These are phyloP conservation scores for Psittacula derbiana DNA, from an alignment of 2,797 vertebrate genomes.

Conservation along the genomic window DNA sequence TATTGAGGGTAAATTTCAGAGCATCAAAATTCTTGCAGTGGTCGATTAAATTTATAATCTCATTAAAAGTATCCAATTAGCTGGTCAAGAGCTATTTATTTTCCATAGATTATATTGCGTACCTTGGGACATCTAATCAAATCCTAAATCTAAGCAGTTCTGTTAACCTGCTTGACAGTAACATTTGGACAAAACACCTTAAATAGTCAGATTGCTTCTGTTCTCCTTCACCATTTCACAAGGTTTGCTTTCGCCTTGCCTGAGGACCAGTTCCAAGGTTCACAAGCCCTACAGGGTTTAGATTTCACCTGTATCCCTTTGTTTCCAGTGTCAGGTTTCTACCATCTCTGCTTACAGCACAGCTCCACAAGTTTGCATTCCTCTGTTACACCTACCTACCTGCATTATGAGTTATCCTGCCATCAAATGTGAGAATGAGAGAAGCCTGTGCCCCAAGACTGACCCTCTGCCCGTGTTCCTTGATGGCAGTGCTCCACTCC, in stretches of 20 bases:
- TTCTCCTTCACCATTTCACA: accelerated
- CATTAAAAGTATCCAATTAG: background rate
- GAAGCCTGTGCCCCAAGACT: background rate
- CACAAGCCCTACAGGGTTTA: background rate
- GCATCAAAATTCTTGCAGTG: background rate
- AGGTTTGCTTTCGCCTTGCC: background rate
- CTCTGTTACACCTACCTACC: background rate
- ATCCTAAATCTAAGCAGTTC: background rate
- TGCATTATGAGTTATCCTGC: background rate
- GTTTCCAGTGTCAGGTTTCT: background rate
- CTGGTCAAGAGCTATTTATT: background rate
- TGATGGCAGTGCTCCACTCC: background rate
- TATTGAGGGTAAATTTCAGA: background rate
- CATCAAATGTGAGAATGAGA: background rate
- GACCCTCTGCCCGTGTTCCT: background rate
- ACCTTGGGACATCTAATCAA: background rate
- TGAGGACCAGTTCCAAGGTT: background rate
- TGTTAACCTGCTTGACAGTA: background rate
- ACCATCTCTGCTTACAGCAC: accelerated
- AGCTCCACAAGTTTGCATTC: background rate
- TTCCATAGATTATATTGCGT: background rate
- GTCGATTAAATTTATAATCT: background rate
- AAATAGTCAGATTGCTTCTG: background rate
- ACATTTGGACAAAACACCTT: background rate
- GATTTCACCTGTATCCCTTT: background rate